phyloP scores from a whole-genome alignment of 2,113 vertebrate genomes.

The Cephalopholis sonnerati region DNA sequence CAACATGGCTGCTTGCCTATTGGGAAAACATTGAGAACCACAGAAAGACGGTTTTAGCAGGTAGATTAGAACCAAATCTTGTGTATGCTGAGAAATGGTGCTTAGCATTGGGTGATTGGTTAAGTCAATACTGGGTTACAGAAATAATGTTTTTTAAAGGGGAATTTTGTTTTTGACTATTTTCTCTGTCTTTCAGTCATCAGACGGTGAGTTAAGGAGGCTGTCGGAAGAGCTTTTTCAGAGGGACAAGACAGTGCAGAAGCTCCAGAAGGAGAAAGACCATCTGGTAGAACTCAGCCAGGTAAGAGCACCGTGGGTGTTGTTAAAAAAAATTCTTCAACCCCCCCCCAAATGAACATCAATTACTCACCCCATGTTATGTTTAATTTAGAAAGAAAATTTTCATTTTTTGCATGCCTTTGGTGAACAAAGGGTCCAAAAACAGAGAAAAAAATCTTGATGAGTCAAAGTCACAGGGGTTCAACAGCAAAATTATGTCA shows the following conservation, averaged over 20 bases:
- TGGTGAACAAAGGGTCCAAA: too few relatives aligned
- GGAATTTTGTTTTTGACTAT: neutral
- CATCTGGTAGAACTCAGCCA: constrained; percentile 83
- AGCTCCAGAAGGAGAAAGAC: constrained; percentile 82
- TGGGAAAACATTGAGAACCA: constrained; percentile 43
- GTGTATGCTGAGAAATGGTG: neutral
- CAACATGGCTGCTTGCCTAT: constrained; percentile 7
- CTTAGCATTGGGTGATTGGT: neutral
- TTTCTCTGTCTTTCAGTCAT: constrained; percentile 51
- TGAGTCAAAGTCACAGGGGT: too few relatives aligned
- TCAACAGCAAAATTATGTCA: too few relatives aligned
- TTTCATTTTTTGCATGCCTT: too few relatives aligned
- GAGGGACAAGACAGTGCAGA: constrained; percentile 72
- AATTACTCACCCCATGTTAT: too few relatives aligned
- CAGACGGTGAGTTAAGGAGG: constrained; percentile 72
- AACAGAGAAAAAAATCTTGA: too few relatives aligned
- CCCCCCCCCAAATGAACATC: too few relatives aligned
- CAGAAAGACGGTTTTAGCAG: neutral
- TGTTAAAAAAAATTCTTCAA: neutral
- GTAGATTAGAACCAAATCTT: neutral
- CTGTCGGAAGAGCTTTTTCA: constrained; percentile 79
- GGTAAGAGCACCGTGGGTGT: constrained; percentile 62
- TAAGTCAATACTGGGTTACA: neutral
- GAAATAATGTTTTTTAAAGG: neutral
- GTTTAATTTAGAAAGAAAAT: too few relatives aligned